These are phyloP conservation scores for Folsomia manolachei DNA, from an alignment of 2,888 invertebrate genomes.

Conservation along the genomic window DNA sequence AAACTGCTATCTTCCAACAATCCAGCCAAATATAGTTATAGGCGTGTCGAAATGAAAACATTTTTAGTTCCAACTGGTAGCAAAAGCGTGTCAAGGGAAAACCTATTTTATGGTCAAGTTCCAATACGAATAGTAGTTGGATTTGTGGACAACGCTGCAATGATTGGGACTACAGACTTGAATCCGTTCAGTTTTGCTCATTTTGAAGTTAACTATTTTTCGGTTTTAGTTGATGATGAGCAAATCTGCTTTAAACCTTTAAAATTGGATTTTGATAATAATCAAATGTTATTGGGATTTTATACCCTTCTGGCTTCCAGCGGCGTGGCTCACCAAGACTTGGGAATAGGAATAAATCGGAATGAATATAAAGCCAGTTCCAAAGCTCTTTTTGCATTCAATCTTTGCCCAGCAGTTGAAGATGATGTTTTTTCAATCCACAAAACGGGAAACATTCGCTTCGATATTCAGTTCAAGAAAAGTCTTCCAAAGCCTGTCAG, in stretches of 20 bases:
- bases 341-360: conserved; percentile 1
- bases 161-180: not conserved
- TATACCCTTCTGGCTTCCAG: not conserved
- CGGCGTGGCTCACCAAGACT: conserved; percentile 3
- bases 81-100: conserved; percentile 1
- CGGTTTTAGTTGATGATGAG: conserved; percentile 3
- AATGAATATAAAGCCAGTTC: not conserved
- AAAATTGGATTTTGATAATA: conserved; percentile 12
- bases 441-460: not conserved
- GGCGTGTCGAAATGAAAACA: conserved; percentile 15
- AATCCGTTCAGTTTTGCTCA: not conserved
- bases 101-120: conserved; percentile 8
- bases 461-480: not conserved
- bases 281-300: conserved; percentile 14
- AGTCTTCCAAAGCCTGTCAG: not conserved
- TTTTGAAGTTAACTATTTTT: conserved; percentile 5
- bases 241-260: conserved; percentile 15
- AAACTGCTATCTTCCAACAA: not conserved
- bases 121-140: not conserved
- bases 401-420: not conserved
- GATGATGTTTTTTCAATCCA: not conserved
- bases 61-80: not conserved
- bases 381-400: conserved; percentile 2
- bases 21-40: not conserved
- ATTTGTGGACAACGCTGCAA: conserved; percentile 1